These are phyloP conservation scores for Diabrotica balteata DNA, from an alignment of 2,888 invertebrate species.

Conservation along the genomic window DNA sequence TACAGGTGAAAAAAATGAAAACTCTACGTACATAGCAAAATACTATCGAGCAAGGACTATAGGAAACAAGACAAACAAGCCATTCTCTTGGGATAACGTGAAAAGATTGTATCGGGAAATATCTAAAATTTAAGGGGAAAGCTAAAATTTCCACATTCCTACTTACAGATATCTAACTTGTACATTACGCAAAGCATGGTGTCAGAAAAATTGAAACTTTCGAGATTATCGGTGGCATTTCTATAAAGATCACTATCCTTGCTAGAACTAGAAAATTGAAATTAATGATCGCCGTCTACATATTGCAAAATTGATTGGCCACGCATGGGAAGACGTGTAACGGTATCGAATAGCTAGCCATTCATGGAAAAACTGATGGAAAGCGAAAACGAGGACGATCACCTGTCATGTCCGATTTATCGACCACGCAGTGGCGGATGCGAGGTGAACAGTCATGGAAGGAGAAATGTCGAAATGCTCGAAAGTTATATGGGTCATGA, in stretches of 20 bases:
- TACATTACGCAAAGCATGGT: slow-evolving; percentile 1
- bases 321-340: slow-evolving; percentile 1
- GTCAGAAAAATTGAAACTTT: slow-evolving; percentile 1
- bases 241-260: no score
- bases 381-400: slow-evolving; percentile 9
- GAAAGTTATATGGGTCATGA: not conserved
- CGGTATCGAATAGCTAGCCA: not conserved
- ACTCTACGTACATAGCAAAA: no score
- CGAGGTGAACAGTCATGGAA: not conserved
- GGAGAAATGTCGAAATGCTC: no score
- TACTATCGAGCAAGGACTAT: no score
- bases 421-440: slow-evolving; percentile 1
- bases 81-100: no score
- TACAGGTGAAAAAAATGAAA: no score
- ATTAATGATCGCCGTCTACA: not conserved
- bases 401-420: slow-evolving; percentile 14
- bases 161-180: slow-evolving; percentile 3
- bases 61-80: no score
- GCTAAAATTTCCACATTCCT: slow-evolving; percentile 7
- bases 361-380: slow-evolving; percentile 8
- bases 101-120: no score
- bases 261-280: not conserved
- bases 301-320: slow-evolving; percentile 1
- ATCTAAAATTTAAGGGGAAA: slow-evolving; percentile 1
- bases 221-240: not conserved